These are phyloP conservation scores for Cirrhinus molitorella DNA, from an alignment of 2,797 vertebrate species.

Conservation along the genomic window DNA sequence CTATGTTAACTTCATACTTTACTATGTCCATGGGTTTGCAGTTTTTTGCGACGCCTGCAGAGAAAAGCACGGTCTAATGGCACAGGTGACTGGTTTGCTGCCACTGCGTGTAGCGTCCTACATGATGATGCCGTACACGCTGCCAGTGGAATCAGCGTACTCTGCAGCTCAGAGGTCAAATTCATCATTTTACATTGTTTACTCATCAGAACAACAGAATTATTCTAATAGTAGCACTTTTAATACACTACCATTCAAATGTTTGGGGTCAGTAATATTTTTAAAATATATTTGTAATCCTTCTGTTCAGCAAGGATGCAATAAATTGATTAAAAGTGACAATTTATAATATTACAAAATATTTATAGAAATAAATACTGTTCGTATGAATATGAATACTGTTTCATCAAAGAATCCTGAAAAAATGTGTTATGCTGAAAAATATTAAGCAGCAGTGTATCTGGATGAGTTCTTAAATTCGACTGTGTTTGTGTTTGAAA, in stretches of 20 bases:
- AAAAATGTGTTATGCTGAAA: neutral
- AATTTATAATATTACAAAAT: too few relatives aligned
- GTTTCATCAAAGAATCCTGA: neutral
- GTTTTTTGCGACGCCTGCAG: conserved; percentile 84
- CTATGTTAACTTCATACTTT: neutral
- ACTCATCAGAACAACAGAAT: neutral
- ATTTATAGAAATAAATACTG: neutral
- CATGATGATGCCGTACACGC: conserved; percentile 86
- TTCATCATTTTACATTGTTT: neutral
- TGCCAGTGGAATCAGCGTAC: conserved; percentile 88
- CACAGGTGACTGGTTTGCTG: conserved; percentile 79
- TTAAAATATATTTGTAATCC: neutral
- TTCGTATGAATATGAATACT: too few relatives aligned
- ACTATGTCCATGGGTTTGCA: conserved; percentile 63
- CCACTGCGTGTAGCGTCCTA: conserved; percentile 88
- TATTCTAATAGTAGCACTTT: neutral
- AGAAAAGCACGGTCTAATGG: conserved; percentile 76
- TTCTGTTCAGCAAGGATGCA: neutral
- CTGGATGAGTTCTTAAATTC: neutral
- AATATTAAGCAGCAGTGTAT: neutral
- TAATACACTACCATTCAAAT: neutral
- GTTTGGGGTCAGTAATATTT: neutral
- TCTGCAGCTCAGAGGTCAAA: conserved; percentile 82
- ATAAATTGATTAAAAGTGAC: neutral
- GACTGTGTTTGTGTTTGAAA: conserved; percentile 56